phyloP scores from a whole-genome alignment of 92 coral and sea anemone genomes.

The Virgularia gustaviana region DNA sequence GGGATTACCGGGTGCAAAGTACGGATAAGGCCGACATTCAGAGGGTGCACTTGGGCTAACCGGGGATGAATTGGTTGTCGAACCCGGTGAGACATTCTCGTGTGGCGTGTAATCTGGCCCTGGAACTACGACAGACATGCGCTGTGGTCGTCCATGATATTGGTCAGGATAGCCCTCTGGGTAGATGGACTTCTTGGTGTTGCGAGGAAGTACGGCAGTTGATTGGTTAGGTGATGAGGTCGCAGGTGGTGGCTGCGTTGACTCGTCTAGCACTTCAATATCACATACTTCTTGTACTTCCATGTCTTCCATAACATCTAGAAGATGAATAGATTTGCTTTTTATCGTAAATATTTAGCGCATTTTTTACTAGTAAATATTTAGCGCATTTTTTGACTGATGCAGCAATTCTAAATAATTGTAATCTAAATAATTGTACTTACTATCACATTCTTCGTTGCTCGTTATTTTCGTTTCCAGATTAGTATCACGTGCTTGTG shows the following conservation, averaged over 20 bases:
- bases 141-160: neutral
- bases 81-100: neutral
- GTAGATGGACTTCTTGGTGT: neutral
- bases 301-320: conserved; percentile 7
- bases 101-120: neutral
- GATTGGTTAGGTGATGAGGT: neutral
- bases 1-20: neutral
- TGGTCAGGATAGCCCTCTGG: neutral
- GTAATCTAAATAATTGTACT: neutral
- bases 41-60: neutral
- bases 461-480: conserved; percentile 5
- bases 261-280: conserved; percentile 14
- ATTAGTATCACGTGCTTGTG: neutral
- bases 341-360: neutral
- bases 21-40: neutral
- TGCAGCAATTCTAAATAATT: no score
- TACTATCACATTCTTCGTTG: conserved; percentile 5
- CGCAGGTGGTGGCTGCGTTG: conserved; percentile 9
- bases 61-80: neutral
- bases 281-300: conserved; percentile 17
- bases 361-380: neutral
- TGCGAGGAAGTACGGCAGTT: neutral
- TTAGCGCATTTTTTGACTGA: neutral
- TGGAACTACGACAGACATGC: neutral
- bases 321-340: neutral